Conservation (phyloP, 2,888 invertebrate species). For the Nephrocerus scutellatus region DNA sequence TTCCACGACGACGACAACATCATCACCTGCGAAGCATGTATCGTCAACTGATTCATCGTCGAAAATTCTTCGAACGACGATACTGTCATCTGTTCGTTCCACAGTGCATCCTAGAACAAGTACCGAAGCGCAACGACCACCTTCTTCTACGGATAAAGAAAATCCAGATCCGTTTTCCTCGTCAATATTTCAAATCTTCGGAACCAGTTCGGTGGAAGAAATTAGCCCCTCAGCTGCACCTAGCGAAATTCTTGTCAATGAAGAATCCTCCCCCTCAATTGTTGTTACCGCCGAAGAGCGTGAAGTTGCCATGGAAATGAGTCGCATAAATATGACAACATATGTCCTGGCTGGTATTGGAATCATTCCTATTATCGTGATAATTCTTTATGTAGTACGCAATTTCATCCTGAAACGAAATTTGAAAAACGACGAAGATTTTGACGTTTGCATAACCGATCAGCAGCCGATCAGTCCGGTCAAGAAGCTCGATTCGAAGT, state of each 20-base stretch:
- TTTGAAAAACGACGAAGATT: slow-evolving; percentile 50
- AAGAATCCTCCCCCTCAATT: slow-evolving; percentile 22
- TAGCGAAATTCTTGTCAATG: slow-evolving; percentile 24
- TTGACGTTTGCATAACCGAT: slow-evolving; percentile 58
- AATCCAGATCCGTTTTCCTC: too few species aligned
- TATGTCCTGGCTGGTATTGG: slow-evolving; percentile 57
- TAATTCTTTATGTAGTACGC: slow-evolving; percentile 53
- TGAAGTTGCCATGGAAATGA: slow-evolving; percentile 54
- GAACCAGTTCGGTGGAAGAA: slow-evolving; percentile 3
- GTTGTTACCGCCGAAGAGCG: slow-evolving; percentile 40
- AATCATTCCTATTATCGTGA: slow-evolving; percentile 54
- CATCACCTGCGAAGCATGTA: slow-evolving; percentile 28
- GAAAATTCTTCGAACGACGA: slow-evolving; percentile 50
- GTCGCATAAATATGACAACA: slow-evolving; percentile 56
- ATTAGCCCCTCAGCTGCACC: slow-evolving; percentile 14
- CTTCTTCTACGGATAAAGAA: background rate
- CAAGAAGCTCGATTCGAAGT: slow-evolving; percentile 38
- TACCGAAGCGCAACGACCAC: slow-evolving; percentile 8
- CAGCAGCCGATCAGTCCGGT: slow-evolving; percentile 48
- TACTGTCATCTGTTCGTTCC: slow-evolving; percentile 47
- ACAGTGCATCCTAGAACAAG: slow-evolving; percentile 34
- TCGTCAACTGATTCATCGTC: slow-evolving; percentile 48
- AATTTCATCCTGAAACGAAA: slow-evolving; percentile 51
- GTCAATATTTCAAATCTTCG: too few species aligned
- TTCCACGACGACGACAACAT: slow-evolving; percentile 22